Base-by-base conservation (phyloP, 2,888 invertebrate genomes). In the Oasisia sp. region DNA sequence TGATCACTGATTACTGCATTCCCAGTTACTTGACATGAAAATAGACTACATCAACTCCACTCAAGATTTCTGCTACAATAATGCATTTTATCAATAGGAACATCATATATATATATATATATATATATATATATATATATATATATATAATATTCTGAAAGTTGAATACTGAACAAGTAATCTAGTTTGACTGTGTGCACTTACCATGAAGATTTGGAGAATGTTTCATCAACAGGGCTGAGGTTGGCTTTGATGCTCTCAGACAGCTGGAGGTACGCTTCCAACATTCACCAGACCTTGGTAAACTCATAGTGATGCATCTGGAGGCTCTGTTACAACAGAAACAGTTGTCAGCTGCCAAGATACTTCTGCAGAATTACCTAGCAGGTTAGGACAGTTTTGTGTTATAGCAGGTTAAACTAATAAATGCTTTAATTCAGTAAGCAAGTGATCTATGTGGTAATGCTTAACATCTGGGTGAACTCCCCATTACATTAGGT, bases 221-320 rank as follows among this genome's bases (percentile, higher is more conserved):
- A 38, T 38, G 38, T 38, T 38, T 38, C 38, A 38, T 38, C 38
- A 38, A 12, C 92, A 95, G 95, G 92, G 91, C 92, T 56, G 92
- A 94, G 1, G 19, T 94, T 58, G 93, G 93, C 11, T 93, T 93
- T n/a, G 94, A 95, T 91, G 91, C 94, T 50, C 94, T 95, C 74
- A 93, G 94, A 38, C 93, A 94, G 91, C 92, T 74, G n/a, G 74
- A 74, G 74, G 27, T 19, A n/a, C 74, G 74, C 91, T 95, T 94
- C 94, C 94, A 95, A 56, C 94, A 95, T 45, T 94, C 94, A 11
- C 95, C 95, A 32, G 95, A 95, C 19, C 90, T 94, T 91, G 95
- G 95, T 3, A 94, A 94, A 89, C 93, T 96, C 11, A 92, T 94
- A 32, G 93, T 94, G n/a, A 93, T 94, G 9, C 95, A 95, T 92